Evolutionary conservation across 2,888 invertebrate genomes (phyloP), one percentile per base, ranked within the genome.

Genomic region (Crioceris asparagi): DNA sequence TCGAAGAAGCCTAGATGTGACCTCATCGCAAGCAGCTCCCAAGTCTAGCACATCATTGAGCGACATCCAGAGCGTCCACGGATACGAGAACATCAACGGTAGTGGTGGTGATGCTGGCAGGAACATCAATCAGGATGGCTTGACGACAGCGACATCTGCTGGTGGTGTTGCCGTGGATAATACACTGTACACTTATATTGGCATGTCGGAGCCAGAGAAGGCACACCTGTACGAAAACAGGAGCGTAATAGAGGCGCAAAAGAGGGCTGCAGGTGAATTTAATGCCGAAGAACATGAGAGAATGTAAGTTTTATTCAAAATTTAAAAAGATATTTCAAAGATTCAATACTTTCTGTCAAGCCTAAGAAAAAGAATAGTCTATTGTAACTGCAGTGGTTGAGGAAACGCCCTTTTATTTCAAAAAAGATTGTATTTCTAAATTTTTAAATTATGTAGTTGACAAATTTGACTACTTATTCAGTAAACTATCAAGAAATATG

Each of bases 41-140:
- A 63, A 62, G 47, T 60, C 61, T 11, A 63, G 64, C 44, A 60
- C 61, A 31, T 64, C 64, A 17, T 62, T 64, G 63, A 62, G 60
- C 32, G 62, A 64, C 45, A 64, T 64, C 23, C 64, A 64, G 44
- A 50, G n/a, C n/a, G n/a, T n/a, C 45, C 41, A 42, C n/a, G 33
- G 40, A 25, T 44, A 39, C 19, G 40, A 48, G 21, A 45, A 43
- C 31, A 33, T 46, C 11, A 42, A 39, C 21, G 47, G 48, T 30
- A 49, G 55, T 29, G 54, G 53, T 35, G 49, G 54, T 31, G 51
- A 54, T 45, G 40, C 55, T 21, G 61, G 58, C 45, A 52, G 58
- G 43, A 61, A 58, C 36, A n/a, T n/a, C n/a, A n/a, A n/a, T n/a
- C n/a, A n/a, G n/a, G n/a, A n/a, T n/a, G 54, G 59, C 4, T 57